Evolutionary conservation across 2,113 vertebrate genomes (phyloP).

Genomic region (Megalops atlanticus): DNA sequence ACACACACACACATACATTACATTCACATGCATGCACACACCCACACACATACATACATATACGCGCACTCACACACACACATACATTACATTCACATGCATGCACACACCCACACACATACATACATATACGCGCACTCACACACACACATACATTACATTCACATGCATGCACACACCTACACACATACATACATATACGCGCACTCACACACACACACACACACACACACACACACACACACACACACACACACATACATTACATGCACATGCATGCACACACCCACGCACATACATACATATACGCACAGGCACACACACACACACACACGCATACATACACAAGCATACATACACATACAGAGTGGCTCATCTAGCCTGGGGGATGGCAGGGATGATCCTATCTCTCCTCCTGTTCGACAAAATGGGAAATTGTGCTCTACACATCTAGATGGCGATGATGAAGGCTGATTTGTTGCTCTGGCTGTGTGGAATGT

Average conservation of each 20-base stretch:
- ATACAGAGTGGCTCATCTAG: not conserved
- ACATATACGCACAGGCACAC: not conserved
- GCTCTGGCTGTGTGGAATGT: not conserved
- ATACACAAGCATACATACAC: not conserved
- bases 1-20: not conserved
- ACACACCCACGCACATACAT: too few relatives aligned
- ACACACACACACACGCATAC: not conserved
- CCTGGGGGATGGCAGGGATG: not conserved
- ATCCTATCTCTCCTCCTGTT: not conserved
- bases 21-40: not conserved
- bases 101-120: too few relatives aligned
- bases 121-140: not conserved
- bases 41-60: not conserved
- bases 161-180: too few relatives aligned
- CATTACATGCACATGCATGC: too few relatives aligned
- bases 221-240: too few relatives aligned
- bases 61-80: not conserved
- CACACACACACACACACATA: too few relatives aligned
- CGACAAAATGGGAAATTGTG: conserved; percentile 37
- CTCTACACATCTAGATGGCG: conserved; percentile 21
- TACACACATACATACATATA: too few relatives aligned
- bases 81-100: too few relatives aligned
- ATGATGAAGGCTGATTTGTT: conserved; percentile 11
- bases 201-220: not conserved
- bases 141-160: not conserved